phyloP scores from a whole-genome alignment of 2,888 invertebrate genomes.

The Orthonevra nobilis region DNA sequence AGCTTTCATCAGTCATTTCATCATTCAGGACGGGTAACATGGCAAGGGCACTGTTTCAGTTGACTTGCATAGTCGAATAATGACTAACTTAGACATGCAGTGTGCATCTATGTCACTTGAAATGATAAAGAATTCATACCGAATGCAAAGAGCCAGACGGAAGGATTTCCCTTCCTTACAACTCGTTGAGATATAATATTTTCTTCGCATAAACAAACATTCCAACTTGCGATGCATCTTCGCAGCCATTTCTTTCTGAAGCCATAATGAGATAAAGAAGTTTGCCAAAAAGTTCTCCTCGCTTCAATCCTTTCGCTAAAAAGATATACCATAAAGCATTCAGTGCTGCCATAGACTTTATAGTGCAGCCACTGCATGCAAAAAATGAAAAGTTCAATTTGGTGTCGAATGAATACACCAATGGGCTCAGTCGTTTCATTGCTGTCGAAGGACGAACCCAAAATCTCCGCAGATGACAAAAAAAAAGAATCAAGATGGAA shows the following conservation, averaged over 20 bases:
- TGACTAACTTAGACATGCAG: slow-evolving; percentile 6
- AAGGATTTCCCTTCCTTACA: background rate
- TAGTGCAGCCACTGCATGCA: slow-evolving; percentile 15
- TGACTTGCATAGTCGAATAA: background rate
- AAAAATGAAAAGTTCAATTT: slow-evolving; percentile 55
- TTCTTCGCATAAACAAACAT: slow-evolving; percentile 46
- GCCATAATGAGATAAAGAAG: slow-evolving; percentile 59
- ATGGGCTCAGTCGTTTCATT: background rate
- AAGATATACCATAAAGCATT: slow-evolving; percentile 38
- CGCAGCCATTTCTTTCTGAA: slow-evolving; percentile 7
- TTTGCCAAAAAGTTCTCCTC: slow-evolving; percentile 52
- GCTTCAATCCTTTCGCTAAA: slow-evolving; percentile 34
- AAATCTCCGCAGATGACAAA: slow-evolving; percentile 33
- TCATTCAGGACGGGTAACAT: background rate
- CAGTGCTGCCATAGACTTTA: slow-evolving; percentile 23
- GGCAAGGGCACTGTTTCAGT: background rate
- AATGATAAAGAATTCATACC: slow-evolving; percentile 48
- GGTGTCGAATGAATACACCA: slow-evolving; percentile 36
- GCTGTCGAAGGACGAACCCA: background rate
- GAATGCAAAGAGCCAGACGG: slow-evolving; percentile 15
- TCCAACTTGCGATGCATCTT: slow-evolving; percentile 7
- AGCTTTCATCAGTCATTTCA: background rate
- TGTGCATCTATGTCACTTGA: slow-evolving; percentile 5
- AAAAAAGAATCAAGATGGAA: slow-evolving; percentile 32
- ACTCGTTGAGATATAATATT: slow-evolving; percentile 20